Conservation (phyloP, 2,113 vertebrate species). For the Apteryx owenii region DNA sequence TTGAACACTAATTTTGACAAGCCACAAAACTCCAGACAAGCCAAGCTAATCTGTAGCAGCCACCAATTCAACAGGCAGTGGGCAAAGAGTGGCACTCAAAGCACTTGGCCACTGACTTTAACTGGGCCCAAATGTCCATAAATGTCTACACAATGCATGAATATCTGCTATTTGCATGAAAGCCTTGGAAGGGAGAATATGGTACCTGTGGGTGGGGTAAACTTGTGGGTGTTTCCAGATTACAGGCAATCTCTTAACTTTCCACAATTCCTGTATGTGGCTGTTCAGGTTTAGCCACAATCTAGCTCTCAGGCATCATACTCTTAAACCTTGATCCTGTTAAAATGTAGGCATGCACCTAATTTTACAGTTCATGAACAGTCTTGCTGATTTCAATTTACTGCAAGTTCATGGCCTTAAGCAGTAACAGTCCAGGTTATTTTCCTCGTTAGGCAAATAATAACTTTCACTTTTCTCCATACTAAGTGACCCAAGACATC, state of each 20-base stretch:
- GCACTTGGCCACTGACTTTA: not conserved
- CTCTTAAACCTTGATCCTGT: not conserved
- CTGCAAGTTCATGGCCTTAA: too few species aligned
- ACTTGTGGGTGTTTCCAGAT: accelerated
- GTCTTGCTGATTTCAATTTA: not conserved
- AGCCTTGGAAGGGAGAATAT: accelerated
- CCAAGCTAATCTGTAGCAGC: not conserved
- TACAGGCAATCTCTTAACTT: not conserved
- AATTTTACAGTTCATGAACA: not conserved
- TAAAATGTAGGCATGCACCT: not conserved
- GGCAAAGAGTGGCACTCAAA: not conserved
- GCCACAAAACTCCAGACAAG: not conserved
- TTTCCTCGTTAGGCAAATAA: too few species aligned
- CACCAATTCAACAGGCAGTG: not conserved
- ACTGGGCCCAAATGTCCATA: not conserved
- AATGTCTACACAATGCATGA: accelerated
- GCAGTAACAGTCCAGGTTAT: accelerated
- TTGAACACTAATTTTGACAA: not conserved
- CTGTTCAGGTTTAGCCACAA: not conserved
- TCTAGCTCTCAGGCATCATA: not conserved
- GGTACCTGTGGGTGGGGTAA: not conserved
- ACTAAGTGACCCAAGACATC: too few species aligned
- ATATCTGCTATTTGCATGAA: accelerated
- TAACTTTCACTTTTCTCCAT: accelerated
- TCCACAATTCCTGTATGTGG: not conserved